phyloP scores from a whole-genome alignment of 2,888 invertebrate species.

The Helobdella robusta region DNA sequence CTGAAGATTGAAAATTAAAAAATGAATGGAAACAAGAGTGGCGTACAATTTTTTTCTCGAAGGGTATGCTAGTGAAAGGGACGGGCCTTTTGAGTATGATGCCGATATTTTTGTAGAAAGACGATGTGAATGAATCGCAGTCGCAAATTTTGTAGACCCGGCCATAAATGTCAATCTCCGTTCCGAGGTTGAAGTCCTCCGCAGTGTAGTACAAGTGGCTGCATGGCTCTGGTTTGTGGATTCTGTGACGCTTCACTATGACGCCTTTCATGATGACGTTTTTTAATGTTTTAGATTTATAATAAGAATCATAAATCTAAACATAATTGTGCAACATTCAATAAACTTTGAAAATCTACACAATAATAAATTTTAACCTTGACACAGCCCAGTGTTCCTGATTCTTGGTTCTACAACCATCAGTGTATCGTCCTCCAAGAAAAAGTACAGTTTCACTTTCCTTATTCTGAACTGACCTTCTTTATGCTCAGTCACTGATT shows the following conservation, averaged over 20 bases:
- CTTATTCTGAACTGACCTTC: slow-evolving; percentile 57
- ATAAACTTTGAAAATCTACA: neutral
- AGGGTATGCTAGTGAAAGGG: neutral
- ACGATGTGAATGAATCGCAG: slow-evolving; percentile 74
- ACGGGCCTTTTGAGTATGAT: slow-evolving; percentile 11
- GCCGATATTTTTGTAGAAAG: slow-evolving; percentile 60
- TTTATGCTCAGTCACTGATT: slow-evolving; percentile 66
- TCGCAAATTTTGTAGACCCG: slow-evolving; percentile 69
- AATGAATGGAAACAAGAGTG: too few species aligned
- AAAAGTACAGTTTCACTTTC: slow-evolving; percentile 64
- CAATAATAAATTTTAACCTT: slow-evolving; percentile 58
- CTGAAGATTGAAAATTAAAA: too few species aligned
- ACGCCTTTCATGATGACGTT: slow-evolving; percentile 5
- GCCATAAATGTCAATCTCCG: slow-evolving; percentile 70
- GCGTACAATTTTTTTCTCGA: slow-evolving; percentile 12
- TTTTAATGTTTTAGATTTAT: neutral
- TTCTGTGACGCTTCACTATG: slow-evolving; percentile 18
- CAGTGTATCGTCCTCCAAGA: slow-evolving; percentile 83
- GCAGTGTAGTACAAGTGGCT: slow-evolving; percentile 53
- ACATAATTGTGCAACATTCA: neutral
- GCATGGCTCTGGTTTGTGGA: slow-evolving; percentile 8
- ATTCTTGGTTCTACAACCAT: slow-evolving; percentile 73
- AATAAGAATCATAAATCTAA: neutral
- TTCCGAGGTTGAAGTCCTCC: slow-evolving; percentile 71
- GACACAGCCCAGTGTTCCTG: slow-evolving; percentile 72